phyloP scores from a whole-genome alignment of 1,140 invertebrate genomes.

The Zaprionus lachaisei region DNA sequence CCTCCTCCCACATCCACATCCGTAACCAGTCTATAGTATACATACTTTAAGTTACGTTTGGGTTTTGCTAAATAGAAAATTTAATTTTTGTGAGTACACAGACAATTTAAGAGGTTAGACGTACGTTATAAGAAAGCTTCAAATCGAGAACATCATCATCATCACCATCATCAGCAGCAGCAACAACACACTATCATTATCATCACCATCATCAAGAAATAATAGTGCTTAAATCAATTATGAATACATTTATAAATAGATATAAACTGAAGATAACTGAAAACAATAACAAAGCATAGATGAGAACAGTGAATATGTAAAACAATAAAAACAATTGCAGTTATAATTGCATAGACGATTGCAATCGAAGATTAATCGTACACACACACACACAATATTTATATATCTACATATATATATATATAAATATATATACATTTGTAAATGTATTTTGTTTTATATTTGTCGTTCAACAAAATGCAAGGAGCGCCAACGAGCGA shows the following conservation, averaged over 20 bases:
- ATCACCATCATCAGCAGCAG: slow-evolving; percentile 19
- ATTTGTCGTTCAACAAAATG: slow-evolving; percentile 62
- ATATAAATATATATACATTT: slow-evolving; percentile 31
- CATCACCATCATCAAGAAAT: slow-evolving; percentile 29
- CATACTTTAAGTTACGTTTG: slow-evolving; percentile 44
- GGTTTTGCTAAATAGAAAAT: slow-evolving; percentile 46
- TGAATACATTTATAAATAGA: slow-evolving; percentile 59
- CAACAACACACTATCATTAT: slow-evolving; percentile 19
- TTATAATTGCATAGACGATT: slow-evolving; percentile 64
- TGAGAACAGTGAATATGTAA: slow-evolving; percentile 67
- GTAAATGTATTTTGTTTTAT: slow-evolving; percentile 67
- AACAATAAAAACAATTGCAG: slow-evolving; percentile 69
- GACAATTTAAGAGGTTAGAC: slow-evolving; percentile 16
- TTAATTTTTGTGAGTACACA: slow-evolving; percentile 37
- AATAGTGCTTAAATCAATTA: slow-evolving; percentile 70
- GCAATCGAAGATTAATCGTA: slow-evolving; percentile 43
- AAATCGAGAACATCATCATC: slow-evolving; percentile 13
- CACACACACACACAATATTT: slow-evolving; percentile 21
- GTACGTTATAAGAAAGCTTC: slow-evolving; percentile 29
- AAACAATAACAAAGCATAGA: slow-evolving; percentile 57
- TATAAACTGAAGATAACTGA: slow-evolving; percentile 38
- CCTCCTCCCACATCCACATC: background rate
- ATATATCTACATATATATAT: slow-evolving; percentile 38
- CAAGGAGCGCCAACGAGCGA: slow-evolving; percentile 41
- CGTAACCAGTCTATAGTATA: slow-evolving; percentile 6